A percentile compares a stretch with the other conserved stretches of the same genome.
phyloP scores from a whole-genome alignment of 2,797 vertebrate species.

The Mus spretus region DNA sequence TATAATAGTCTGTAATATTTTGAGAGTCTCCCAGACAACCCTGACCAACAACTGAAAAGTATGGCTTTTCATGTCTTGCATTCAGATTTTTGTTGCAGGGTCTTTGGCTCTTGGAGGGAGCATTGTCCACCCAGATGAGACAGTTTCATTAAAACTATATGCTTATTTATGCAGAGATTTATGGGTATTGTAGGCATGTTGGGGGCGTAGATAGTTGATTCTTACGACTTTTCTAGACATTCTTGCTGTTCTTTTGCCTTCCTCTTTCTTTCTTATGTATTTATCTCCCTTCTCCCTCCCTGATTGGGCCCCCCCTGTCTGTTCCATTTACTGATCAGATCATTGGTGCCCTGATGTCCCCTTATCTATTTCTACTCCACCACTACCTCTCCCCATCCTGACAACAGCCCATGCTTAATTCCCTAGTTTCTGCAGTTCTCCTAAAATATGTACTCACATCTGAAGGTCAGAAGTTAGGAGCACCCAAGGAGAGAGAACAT shows the following conservation, averaged over 20 bases:
- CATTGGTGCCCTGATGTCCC: not conserved
- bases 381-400: not conserved
- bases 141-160: not conserved
- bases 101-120: not conserved
- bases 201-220: not conserved
- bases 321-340: not conserved
- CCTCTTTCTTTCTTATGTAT: not conserved
- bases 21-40: not conserved
- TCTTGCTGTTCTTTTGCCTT: not conserved
- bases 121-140: not conserved
- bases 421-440: not conserved
- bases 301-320: not conserved
- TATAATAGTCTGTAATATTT: not conserved
- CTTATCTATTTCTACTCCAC: not conserved
- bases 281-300: not conserved
- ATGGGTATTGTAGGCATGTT: not conserved
- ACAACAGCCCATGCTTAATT: not conserved
- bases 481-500: not conserved
- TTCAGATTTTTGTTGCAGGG: not conserved
- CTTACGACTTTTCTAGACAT: not conserved
- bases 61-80: not conserved
- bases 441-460: not conserved
- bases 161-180: not conserved
- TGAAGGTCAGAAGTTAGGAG: not conserved
- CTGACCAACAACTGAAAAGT: not conserved